Evolutionary conservation across 2,797 vertebrate genomes (phyloP), one percentile per base, ranked within the genome.

Genomic region (Acestrorhynchus altus): DNA sequence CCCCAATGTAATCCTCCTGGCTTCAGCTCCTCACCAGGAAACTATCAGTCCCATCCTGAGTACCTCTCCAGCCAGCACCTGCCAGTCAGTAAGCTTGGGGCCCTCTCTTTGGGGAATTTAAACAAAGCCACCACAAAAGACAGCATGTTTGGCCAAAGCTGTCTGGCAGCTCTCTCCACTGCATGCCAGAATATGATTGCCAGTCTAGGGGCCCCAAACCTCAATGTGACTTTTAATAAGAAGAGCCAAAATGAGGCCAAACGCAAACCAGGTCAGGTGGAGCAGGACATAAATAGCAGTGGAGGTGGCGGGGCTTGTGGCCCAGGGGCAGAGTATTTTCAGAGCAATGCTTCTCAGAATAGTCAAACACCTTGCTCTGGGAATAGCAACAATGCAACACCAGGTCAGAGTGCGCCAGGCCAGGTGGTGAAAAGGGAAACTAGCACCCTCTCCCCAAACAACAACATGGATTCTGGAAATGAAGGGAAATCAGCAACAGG

Each of bases 141-240:
- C 94, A 98, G 95, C 87, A 94, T 98, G 89, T 99, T 98, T 0
- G 98, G 98, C 80, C 98, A 99, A 94, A 99, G 98, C 91, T 99
- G 98, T 92, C 92, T 99, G 87, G 98, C 98, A 12, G 98, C 98
- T 59, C 95, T 99, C 68, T 99, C 98, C 86, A 99, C 97, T 0
- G 98, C 98, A 86, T 99, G 97, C 92, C 98, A 99, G 93, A 99
- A 99, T 92, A 99, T 99, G 98, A 99, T 99, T 77, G 97, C 98
- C 64, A 99, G 98, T 90, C 92, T 99, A 79, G 97, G 98, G 46
- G 97, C 98, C 78, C 98, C 98, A 79, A 99, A 98, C 93, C 96
- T 99, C 88, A 98, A 99, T 85, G 98, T 99, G 92, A 99, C 98
- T 84, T 99, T 99, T 93, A 98, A 97, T 92, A 98, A 99, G 94